Evolutionary conservation across 2,113 vertebrate genomes (phyloP).

Genomic region (Antechinus flavipes): DNA sequence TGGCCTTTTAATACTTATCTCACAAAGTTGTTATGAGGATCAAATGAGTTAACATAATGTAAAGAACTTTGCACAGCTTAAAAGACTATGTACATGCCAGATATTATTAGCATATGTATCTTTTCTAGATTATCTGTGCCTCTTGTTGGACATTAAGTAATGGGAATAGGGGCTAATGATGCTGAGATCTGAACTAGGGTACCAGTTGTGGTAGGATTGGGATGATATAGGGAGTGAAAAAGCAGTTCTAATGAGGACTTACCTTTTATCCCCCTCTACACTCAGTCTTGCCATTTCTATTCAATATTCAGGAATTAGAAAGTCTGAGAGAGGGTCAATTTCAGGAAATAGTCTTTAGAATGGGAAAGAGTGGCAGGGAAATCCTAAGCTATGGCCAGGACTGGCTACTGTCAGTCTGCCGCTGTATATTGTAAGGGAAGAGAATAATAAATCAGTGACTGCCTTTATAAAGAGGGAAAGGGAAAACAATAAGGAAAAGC

Average conservation of each 20-base stretch:
- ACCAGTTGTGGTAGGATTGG: too few relatives aligned
- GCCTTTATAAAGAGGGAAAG: not conserved
- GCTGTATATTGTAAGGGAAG: not conserved
- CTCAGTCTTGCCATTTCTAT: not conserved
- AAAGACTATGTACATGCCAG: not conserved
- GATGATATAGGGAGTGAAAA: not conserved
- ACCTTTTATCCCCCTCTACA: not conserved
- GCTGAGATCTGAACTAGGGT: not conserved
- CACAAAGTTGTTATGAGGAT: not conserved
- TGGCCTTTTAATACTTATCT: not conserved
- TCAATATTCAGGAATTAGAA: not conserved
- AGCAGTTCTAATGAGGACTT: not conserved
- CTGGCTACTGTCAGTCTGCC: not conserved
- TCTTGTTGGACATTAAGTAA: not conserved
- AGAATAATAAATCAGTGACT: not conserved
- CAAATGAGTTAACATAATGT: not conserved
- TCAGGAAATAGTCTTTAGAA: not conserved
- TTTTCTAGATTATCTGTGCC: not conserved
- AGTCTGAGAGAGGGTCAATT: not conserved
- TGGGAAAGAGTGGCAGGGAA: not conserved
- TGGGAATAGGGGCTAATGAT: not conserved
- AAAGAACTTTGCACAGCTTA: not conserved
- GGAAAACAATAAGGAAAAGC: not conserved
- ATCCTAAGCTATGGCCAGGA: not conserved
- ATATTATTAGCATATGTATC: not conserved